These are phyloP conservation scores for Maconellicoccus hirsutus DNA, from an alignment of 1,140 invertebrate species.

Conservation along the genomic window DNA sequence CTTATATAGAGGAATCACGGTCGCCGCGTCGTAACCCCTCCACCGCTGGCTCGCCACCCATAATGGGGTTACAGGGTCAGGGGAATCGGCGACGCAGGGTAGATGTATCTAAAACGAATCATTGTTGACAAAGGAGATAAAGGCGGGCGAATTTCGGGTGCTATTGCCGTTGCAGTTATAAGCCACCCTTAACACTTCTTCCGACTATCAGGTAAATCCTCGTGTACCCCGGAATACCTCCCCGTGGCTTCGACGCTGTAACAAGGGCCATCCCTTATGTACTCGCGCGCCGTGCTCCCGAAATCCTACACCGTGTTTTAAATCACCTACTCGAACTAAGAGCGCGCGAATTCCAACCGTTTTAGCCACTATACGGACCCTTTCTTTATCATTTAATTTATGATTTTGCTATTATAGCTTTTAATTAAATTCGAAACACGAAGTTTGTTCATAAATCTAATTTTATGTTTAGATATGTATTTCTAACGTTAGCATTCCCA, in stretches of 20 bases:
- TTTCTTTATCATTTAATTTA: constrained; percentile 23
- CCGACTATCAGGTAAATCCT: constrained; percentile 16
- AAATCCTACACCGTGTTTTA: constrained; percentile 18
- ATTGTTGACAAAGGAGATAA: constrained; percentile 22
- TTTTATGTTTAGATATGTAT: constrained; percentile 23
- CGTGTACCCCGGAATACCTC: background rate
- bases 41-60: too few relatives aligned
- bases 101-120: constrained; percentile 16
- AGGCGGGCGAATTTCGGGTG: constrained; percentile 17
- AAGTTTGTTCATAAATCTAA: constrained; percentile 22
- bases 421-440: constrained; percentile 22
- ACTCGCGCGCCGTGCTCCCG: background rate
- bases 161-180: constrained; percentile 15
- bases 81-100: background rate
- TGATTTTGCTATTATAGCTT: constrained; percentile 21
- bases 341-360: constrained; percentile 21
- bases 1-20: background rate
- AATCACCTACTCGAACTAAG: constrained; percentile 20
- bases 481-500: constrained; percentile 22
- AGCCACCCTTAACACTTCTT: constrained; percentile 18
- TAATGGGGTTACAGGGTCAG: constrained; percentile 13
- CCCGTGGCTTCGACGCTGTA: background rate
- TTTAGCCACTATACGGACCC: constrained; percentile 21
- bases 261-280: background rate
- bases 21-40: background rate